Evolutionary conservation across 2,888 invertebrate genomes (phyloP).

Genomic region (Heterodera filipjevi): DNA sequence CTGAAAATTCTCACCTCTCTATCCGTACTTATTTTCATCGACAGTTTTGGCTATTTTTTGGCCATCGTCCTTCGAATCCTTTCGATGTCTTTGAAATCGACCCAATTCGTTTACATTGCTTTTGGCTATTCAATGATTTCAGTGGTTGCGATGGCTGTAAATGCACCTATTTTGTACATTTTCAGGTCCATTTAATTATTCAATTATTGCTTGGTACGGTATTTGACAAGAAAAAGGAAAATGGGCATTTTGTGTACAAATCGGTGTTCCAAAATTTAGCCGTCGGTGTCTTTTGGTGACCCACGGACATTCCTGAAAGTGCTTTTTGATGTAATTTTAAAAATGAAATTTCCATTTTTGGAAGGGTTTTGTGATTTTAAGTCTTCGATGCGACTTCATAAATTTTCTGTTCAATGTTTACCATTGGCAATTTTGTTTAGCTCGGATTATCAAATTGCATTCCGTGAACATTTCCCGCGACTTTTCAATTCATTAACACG

Average conservation of each 20-base stretch:
- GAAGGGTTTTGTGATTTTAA: too few relatives aligned
- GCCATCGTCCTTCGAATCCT: neutral
- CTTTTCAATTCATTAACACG: neutral
- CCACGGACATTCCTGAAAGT: too few relatives aligned
- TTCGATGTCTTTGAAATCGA: neutral
- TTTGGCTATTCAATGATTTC: neutral
- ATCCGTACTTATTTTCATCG: neutral
- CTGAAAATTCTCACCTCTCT: neutral
- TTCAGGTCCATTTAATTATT: neutral
- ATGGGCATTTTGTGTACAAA: too few relatives aligned
- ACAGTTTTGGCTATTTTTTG: neutral
- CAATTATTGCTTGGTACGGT: neutral
- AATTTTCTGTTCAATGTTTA: neutral
- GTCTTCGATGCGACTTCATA: too few relatives aligned
- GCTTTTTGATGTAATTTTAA: too few relatives aligned
- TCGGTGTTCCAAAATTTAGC: too few relatives aligned
- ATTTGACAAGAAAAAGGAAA: too few relatives aligned
- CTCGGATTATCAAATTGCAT: neutral
- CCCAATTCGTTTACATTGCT: neutral
- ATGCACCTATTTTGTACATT: neutral
- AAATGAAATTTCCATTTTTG: too few relatives aligned
- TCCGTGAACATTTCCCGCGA: neutral
- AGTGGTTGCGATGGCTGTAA: neutral
- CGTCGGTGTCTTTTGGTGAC: too few relatives aligned
- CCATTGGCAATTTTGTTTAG: neutral